Evolutionary conservation across 2,797 vertebrate genomes (phyloP).

Genomic region (Zenarchopterus dispar): DNA sequence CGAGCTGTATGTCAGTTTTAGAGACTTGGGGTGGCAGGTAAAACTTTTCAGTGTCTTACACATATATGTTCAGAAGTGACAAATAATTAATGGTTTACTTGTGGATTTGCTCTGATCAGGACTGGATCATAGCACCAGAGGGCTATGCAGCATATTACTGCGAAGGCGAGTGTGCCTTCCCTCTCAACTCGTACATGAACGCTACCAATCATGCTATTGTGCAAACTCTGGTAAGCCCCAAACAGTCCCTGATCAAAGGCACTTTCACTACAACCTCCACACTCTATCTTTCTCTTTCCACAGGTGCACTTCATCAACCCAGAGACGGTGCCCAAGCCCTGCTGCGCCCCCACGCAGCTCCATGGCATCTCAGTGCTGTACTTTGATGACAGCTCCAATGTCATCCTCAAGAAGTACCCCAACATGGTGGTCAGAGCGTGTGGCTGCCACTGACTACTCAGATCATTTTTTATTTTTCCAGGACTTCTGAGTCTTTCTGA

Average conservation of each 20-base stretch:
- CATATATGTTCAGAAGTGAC: background rate
- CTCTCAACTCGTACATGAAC: conserved; percentile 98
- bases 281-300: conserved; percentile 13
- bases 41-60: background rate
- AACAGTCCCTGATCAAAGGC: conserved; percentile 4
- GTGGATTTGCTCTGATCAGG: conserved; percentile 76
- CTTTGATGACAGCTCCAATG: conserved; percentile 98
- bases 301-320: conserved; percentile 99
- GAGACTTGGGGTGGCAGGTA: conserved; percentile 99
- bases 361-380: conserved; percentile 98
- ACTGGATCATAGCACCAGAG: conserved; percentile 99
- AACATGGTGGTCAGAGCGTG: conserved; percentile 99
- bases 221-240: conserved; percentile 92
- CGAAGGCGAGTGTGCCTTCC: conserved; percentile 97
- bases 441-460: conserved; percentile 90
- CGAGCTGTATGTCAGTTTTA: conserved; percentile 97
- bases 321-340: conserved; percentile 94
- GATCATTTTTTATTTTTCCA: too few species aligned
- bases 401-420: conserved; percentile 98
- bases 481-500: fast-evolving
- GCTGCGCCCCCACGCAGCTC: conserved; percentile 97
- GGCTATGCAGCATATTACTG: conserved; percentile 98
- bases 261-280: conserved; percentile 5
- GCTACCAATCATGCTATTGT: conserved; percentile 99
- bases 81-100: background rate